A percentile compares a stretch with the other conserved stretches of the same genome.
Evolutionary conservation across 2,888 invertebrate species (phyloP).

Genomic region (Apantesis nais): DNA sequence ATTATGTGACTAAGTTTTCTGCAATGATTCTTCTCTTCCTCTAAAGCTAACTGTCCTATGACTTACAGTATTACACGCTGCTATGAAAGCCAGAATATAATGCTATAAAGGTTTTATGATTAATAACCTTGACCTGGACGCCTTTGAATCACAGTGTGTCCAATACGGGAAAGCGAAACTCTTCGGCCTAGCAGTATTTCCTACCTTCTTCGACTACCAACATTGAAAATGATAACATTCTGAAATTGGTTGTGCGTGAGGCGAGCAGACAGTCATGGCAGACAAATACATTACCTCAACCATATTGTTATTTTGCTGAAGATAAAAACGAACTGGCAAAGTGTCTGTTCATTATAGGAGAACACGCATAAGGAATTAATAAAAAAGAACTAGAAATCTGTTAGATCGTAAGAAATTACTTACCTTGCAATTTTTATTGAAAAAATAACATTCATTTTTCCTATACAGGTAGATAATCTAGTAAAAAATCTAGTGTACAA

Average conservation of each 20-base stretch:
- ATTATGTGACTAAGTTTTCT: background rate
- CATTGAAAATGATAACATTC: background rate
- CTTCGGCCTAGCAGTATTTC: background rate
- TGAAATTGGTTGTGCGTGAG: background rate
- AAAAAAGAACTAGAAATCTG: too few relatives aligned
- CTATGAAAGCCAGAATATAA: background rate
- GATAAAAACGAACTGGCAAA: too few relatives aligned
- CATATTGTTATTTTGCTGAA: too few relatives aligned
- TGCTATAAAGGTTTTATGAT: background rate
- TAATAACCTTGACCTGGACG: background rate
- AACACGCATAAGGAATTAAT: too few relatives aligned
- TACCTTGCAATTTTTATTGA: too few relatives aligned
- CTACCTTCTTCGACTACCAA: background rate
- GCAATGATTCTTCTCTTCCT: background rate
- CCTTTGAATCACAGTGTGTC: background rate
- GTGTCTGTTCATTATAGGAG: too few relatives aligned
- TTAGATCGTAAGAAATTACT: too few relatives aligned
- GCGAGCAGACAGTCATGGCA: background rate
- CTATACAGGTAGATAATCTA: too few relatives aligned
- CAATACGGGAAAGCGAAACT: background rate
- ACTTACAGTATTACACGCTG: background rate
- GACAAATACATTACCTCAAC: background rate
- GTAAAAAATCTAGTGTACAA: too few relatives aligned
- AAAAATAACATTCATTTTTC: too few relatives aligned
- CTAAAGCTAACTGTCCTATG: background rate